Evolutionary conservation across 2,888 invertebrate genomes (phyloP).

Genomic region (Lordiphosa fenestrarum): DNA sequence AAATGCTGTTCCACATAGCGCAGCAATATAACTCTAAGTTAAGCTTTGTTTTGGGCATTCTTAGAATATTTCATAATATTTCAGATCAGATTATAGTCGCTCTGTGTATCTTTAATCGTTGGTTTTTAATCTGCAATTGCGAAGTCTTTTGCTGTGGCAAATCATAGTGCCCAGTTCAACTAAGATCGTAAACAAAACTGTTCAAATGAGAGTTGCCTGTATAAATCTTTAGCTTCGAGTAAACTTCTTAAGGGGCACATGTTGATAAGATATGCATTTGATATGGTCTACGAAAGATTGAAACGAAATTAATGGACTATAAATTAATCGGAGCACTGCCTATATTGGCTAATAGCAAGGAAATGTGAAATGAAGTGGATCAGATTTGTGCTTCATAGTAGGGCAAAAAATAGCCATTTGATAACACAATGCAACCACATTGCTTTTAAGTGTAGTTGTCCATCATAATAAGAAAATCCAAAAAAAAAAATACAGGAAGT

Average conservation of each 20-base stretch:
- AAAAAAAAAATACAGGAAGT: too few species aligned
- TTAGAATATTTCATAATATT: too few species aligned
- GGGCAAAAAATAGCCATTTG: not conserved
- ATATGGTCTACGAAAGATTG: slow-evolving; percentile 10
- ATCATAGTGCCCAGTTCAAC: not conserved
- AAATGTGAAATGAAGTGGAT: slow-evolving; percentile 21
- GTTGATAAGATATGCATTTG: slow-evolving; percentile 29
- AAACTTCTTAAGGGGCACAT: slow-evolving; percentile 12
- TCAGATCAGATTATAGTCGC: not conserved
- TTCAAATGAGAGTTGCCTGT: slow-evolving; percentile 13
- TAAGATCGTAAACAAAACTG: slow-evolving; percentile 29
- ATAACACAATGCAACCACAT: too few species aligned
- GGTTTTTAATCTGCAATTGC: slow-evolving; percentile 22
- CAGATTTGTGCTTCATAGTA: slow-evolving; percentile 4
- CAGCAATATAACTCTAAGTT: too few species aligned
- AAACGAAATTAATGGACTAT: slow-evolving; percentile 16
- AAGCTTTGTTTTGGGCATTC: too few species aligned
- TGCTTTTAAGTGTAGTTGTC: too few species aligned
- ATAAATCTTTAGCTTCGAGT: slow-evolving; percentile 28
- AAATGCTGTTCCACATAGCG: too few species aligned
- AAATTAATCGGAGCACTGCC: slow-evolving; percentile 16
- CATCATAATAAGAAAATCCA: too few species aligned
- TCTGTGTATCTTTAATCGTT: slow-evolving; percentile 17
- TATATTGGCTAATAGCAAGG: slow-evolving; percentile 9
- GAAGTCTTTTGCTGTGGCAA: slow-evolving; percentile 10